Evolutionary conservation across 2,888 invertebrate species (phyloP).

Genomic region (Cerastis rubricosa): DNA sequence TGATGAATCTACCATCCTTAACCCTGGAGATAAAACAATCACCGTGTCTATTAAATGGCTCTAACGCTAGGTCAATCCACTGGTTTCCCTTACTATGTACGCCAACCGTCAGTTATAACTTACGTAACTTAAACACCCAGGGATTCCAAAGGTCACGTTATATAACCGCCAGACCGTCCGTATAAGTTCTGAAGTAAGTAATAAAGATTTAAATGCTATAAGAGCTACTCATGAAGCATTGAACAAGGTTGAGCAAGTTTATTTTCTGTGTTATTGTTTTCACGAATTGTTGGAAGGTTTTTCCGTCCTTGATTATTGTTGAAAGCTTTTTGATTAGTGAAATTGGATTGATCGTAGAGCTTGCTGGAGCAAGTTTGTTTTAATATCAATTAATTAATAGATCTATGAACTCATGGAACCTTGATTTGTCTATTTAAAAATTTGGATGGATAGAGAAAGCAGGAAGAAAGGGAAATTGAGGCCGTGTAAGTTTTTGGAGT

Average conservation of each 20-base stretch:
- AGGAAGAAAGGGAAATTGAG: neutral
- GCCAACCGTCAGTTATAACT: slow-evolving; percentile 6
- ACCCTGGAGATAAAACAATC: neutral
- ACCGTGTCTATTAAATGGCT: neutral
- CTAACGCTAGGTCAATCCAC: neutral
- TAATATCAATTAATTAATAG: slow-evolving; percentile 6
- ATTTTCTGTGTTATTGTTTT: slow-evolving; percentile 4
- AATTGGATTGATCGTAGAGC: neutral
- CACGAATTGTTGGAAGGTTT: neutral
- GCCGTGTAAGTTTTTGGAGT: neutral
- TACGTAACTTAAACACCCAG: slow-evolving; percentile 29
- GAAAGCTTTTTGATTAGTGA: slow-evolving; percentile 1
- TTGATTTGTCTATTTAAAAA: neutral
- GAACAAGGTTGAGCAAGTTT: slow-evolving; percentile 2
- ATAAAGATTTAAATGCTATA: slow-evolving; percentile 23
- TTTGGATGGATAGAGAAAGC: neutral
- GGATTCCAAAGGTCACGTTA: slow-evolving; percentile 42
- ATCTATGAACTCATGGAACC: neutral
- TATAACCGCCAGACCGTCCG: slow-evolving; percentile 8
- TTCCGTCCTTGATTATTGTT: neutral
- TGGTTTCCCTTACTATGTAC: neutral
- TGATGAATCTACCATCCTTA: too few species aligned
- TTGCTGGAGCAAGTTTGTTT: neutral
- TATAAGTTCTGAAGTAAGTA: slow-evolving; percentile 6
- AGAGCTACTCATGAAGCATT: slow-evolving; percentile 16